phyloP scores from a whole-genome alignment of 2,888 invertebrate genomes.

The Agrotis puta region DNA sequence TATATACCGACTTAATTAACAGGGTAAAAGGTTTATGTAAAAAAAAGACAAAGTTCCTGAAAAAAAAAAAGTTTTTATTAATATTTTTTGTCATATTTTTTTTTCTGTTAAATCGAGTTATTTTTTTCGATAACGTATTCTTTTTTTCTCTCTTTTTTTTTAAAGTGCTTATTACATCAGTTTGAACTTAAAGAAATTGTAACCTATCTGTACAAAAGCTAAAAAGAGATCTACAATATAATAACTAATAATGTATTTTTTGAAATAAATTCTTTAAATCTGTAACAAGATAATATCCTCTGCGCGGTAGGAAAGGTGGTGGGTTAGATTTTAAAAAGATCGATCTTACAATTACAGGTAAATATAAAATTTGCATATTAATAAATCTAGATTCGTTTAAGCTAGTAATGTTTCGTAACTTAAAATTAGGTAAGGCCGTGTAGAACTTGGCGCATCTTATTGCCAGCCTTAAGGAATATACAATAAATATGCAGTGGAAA shows the following conservation, averaged over 20 bases:
- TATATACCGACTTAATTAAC: neutral
- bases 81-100: conserved; percentile 66
- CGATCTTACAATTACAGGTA: conserved; percentile 36
- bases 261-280: conserved; percentile 70
- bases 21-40: conserved; percentile 31
- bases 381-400: conserved; percentile 43
- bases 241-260: conserved; percentile 58
- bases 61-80: conserved; percentile 81
- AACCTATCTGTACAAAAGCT: conserved; percentile 58
- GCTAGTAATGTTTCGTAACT: conserved; percentile 27
- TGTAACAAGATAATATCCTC: conserved; percentile 75
- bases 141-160: conserved; percentile 38
- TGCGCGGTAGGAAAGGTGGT: conserved; percentile 82
- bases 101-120: conserved; percentile 68
- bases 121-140: conserved; percentile 70
- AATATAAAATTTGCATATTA: conserved; percentile 36
- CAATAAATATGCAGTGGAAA: conserved; percentile 34
- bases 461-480: conserved; percentile 25
- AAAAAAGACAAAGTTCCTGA: conserved; percentile 80
- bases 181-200: conserved; percentile 37
- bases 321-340: conserved; percentile 70
- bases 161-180: conserved; percentile 30
- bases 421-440: conserved; percentile 27
- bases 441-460: conserved; percentile 20
- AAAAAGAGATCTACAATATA: conserved; percentile 56